These are phyloP conservation scores for Apostichopus parvimensis DNA, from an alignment of 35 echinoderm and acorn worm genomes.

Conservation along the genomic window DNA sequence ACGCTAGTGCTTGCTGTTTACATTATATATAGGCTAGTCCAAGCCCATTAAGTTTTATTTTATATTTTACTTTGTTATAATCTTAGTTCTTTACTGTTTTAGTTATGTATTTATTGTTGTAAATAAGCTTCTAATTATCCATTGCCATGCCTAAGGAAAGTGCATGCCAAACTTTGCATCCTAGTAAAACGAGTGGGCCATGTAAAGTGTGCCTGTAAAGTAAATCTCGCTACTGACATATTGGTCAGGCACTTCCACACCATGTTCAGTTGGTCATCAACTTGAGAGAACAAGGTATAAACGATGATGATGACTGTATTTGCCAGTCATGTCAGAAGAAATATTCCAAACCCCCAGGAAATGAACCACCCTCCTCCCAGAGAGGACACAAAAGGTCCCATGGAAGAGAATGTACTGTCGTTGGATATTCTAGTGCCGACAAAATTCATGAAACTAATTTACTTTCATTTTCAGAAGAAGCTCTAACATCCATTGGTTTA, in stretches of 20 bases:
- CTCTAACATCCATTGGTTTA: neutral
- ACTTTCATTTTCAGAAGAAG: neutral
- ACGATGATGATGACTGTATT: neutral
- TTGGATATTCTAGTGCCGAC: neutral
- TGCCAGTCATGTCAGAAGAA: conserved; percentile 7
- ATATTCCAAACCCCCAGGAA: neutral
- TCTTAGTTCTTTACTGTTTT: no score
- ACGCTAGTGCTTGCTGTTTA: no score
- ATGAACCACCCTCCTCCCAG: neutral
- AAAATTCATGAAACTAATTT: conserved; percentile 6
- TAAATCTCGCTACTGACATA: neutral
- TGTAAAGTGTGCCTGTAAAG: neutral
- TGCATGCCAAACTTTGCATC: neutral
- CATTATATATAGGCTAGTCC: no score
- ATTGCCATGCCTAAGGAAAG: neutral
- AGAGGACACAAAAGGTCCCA: neutral
- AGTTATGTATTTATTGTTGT: no score
- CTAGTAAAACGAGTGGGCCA: neutral
- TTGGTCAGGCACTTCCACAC: neutral
- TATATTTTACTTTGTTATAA: no score
- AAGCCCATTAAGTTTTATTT: no score
- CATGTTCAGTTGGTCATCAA: conserved; percentile 4
- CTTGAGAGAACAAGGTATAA: neutral
- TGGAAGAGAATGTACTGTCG: neutral
- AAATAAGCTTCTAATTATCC: no score